Base-by-base conservation (phyloP, 2,797 vertebrate species). In the Novumbra hubbsi region DNA sequence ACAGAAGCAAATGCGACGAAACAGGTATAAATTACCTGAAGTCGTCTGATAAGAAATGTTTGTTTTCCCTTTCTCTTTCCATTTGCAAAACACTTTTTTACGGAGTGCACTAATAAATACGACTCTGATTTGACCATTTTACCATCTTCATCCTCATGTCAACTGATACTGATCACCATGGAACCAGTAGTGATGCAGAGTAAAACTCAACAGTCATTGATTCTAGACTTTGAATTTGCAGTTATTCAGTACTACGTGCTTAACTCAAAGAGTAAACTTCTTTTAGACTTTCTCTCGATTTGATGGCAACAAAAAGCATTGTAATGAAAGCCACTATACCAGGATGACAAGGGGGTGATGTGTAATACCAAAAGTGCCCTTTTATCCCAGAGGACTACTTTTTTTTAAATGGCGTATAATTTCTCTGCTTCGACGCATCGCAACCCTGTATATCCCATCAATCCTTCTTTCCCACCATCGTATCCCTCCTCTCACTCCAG, bases 341-440 rank as follows among this genome's bases (percentile, higher is more conserved):
- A 16, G 24, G 27, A 17, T 66, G 32, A 66, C 30, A 7, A 41
- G 32, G 64, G 64, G 48, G 4, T 9, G 50, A 49, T 28, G 28
- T 70, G 19, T 70, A 5, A 52, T 49, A 70, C 52, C 68, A 52
- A 52, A 52, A 8, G 34, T 66, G 67, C 27, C 67, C 67, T 27
- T 16, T 48, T 24, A 17, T 24, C 15, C 45, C 41, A 48, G n/a
- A 67, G 34, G 65, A 30, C 24, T 27, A 49, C 21, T 49, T 69
- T 45, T 45, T 28, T 69, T 1, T 49, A 5, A 64, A 30, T 64
- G 30, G 62, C 16, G 24, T 64, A 64, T 15, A 6, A 30, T 15
- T 64, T 15, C 62, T 64, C 28, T 6, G 14, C 28, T 64, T 30
- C 16, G 27, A 34, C 63, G 16, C 63, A 65, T 16, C 63, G 4